Percentiles rank a stretch among this genome's conserved stretches.
phyloP scores from a whole-genome alignment of 2,113 vertebrate species.

The Upupa epops region DNA sequence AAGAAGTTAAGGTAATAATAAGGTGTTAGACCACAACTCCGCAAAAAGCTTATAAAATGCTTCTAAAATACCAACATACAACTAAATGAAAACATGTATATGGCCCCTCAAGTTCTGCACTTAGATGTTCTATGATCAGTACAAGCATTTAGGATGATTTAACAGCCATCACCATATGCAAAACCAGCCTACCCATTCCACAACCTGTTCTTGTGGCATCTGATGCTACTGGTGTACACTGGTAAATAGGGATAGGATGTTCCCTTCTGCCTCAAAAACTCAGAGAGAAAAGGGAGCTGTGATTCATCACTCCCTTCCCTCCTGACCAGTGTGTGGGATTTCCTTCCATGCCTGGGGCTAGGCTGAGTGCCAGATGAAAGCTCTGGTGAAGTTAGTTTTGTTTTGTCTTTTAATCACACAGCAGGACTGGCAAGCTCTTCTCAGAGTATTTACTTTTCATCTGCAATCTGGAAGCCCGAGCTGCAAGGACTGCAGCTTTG shows the following conservation, averaged over 20 bases:
- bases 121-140: background rate
- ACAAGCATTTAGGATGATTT: no score
- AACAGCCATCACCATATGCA: no score
- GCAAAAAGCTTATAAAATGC: background rate
- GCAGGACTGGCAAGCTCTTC: slow-evolving; percentile 35
- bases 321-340: slow-evolving; percentile 17
- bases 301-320: background rate
- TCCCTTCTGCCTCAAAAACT: background rate
- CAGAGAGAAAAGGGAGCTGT: background rate
- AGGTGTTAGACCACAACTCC: background rate
- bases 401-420: slow-evolving; percentile 34
- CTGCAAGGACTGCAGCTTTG: slow-evolving; percentile 10
- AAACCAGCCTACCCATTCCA: background rate
- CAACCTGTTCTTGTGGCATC: background rate
- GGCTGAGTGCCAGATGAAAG: slow-evolving; percentile 27
- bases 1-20: background rate
- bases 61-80: background rate
- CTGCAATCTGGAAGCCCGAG: background rate
- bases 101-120: background rate
- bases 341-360: slow-evolving; percentile 16
- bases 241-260: background rate
- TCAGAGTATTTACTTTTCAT: slow-evolving; percentile 33
- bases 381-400: background rate
- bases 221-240: background rate
- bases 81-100: background rate